Base-by-base conservation (phyloP, 2,797 vertebrate genomes). In the Potorous gilbertii region DNA sequence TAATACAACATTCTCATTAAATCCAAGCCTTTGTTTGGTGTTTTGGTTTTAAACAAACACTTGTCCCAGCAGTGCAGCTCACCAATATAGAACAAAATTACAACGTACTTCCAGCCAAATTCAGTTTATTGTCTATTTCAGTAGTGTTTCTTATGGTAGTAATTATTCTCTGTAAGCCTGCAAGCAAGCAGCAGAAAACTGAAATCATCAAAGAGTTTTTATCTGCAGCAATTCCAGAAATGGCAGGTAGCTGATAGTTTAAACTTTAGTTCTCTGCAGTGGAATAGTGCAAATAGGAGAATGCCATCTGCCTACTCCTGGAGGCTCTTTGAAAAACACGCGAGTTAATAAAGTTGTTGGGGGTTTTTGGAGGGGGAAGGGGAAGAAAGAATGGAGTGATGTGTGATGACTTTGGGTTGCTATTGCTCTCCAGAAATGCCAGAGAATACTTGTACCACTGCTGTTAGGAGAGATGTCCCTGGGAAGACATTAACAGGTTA, bases 181-280 rank as follows among this genome's bases (percentile, higher is more conserved):
- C 98, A 97, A 98, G 98, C 98, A 97, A 98, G 97, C 98, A 97
- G 97, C 98, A 98, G 98, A 98, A 98, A 99, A 98, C 98, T 98
- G 98, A 99, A 98, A 98, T 98, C 98, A 98, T 98, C 98, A 98
- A 98, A 98, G 98, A 98, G 98, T 98, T 98, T 98, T 99, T 99
- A 98, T 98, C 98, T 98, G 96, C 96, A 98, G 98, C 98, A 98
- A 98, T 98, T 98, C 98, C 96, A 98, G 98, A 98, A 98, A 99
- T 98, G 98, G 98, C 98, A 99, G 98, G 98, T 99, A 99, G 98
- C 98, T 98, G 98, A 98, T 98, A 97, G 98, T 98, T 98, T 98
- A 98, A 98, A 98, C 97, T 98, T 98, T 97, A 98, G 98, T 98
- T 98, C 98, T 98, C 98, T 0, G 96, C 98, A 98, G 97, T 97